phyloP scores from a whole-genome alignment of 1,140 invertebrate genomes.

The Ceratina japonica region DNA sequence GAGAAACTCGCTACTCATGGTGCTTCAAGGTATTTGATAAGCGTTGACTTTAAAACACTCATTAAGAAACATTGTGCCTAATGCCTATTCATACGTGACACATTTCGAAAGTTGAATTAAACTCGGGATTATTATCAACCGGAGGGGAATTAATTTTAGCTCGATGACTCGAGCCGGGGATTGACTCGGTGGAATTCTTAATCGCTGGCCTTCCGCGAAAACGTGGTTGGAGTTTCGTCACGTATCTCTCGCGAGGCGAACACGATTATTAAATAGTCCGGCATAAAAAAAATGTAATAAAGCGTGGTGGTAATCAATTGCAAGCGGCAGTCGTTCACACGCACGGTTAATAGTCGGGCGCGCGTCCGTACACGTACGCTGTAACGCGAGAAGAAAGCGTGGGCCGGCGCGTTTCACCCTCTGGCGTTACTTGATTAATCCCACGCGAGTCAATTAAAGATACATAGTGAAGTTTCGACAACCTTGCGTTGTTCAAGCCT shows the following conservation, averaged over 20 bases:
- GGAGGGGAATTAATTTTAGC: not conserved
- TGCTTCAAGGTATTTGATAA: slow-evolving; percentile 39
- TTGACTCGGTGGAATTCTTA: not conserved
- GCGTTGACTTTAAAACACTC: not conserved
- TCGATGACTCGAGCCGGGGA: not conserved
- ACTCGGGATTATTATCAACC: not conserved
- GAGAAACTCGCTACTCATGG: slow-evolving; percentile 21
- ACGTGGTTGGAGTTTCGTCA: not conserved
- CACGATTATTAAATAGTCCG: slow-evolving; percentile 19
- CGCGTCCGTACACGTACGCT: not conserved
- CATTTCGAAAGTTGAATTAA: not conserved
- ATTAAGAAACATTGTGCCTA: not conserved
- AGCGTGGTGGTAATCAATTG: slow-evolving; percentile 27
- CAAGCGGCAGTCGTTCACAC: not conserved
- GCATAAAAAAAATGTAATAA: slow-evolving; percentile 17
- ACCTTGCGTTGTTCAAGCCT: slow-evolving; percentile 17
- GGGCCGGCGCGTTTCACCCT: slow-evolving; percentile 19
- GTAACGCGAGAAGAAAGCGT: slow-evolving; percentile 44
- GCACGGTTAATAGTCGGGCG: not conserved
- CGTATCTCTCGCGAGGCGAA: not conserved
- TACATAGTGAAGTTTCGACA: slow-evolving; percentile 33
- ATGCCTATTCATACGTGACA: no score
- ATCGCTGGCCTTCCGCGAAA: not conserved
- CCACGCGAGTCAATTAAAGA: slow-evolving; percentile 45
- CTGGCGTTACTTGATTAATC: slow-evolving; percentile 33